These are phyloP conservation scores for Hydrolagus colliei DNA, from an alignment of 2,797 vertebrate species.

Conservation along the genomic window DNA sequence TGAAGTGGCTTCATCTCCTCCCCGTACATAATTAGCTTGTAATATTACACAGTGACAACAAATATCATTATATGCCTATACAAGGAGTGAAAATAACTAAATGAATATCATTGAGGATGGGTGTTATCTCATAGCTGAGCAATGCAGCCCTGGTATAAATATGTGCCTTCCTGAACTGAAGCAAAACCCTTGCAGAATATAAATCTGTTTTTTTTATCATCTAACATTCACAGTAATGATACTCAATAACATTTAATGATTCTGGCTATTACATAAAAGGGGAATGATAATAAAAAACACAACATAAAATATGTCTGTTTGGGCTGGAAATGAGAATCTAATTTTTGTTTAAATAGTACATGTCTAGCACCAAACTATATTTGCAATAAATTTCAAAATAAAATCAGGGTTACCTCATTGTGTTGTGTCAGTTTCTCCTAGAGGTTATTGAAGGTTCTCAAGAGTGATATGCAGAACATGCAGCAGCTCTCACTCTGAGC, in stretches of 20 bases:
- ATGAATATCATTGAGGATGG: no score
- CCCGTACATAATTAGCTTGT: no score
- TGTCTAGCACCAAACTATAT: background rate
- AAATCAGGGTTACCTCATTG: background rate
- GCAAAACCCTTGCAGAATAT: background rate
- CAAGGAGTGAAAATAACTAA: no score
- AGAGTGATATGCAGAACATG: background rate
- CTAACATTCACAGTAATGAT: constrained; percentile 23
- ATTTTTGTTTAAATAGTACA: background rate
- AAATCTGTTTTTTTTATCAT: constrained; percentile 20
- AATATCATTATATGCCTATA: no score
- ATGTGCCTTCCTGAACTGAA: background rate
- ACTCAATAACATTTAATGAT: constrained; percentile 26
- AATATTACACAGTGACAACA: no score
- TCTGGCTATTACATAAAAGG: constrained; percentile 12
- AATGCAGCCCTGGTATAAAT: background rate
- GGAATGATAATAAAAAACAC: background rate
- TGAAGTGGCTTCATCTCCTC: no score
- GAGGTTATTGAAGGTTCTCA: background rate
- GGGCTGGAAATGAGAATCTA: constrained; percentile 15
- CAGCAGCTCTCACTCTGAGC: background rate
- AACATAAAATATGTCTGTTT: constrained; percentile 24
- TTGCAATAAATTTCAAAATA: background rate
- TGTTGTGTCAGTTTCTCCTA: background rate
- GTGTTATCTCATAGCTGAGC: no score